Base-by-base conservation (phyloP, 2,113 vertebrate genomes). In the Gavia stellata region DNA sequence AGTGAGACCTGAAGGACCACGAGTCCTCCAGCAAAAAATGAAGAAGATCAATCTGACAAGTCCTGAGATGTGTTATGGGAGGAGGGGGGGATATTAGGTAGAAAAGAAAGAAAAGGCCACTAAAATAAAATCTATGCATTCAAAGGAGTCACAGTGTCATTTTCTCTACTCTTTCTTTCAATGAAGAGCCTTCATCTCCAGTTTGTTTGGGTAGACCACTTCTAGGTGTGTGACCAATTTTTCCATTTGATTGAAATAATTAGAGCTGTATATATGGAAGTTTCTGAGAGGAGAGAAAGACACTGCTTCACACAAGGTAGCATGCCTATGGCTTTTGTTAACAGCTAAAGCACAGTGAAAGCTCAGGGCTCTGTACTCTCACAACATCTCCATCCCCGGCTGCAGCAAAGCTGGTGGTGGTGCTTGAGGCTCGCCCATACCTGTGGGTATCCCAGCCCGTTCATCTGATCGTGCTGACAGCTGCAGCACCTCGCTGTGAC, bases 361-460 rank as follows among this genome's bases (percentile, higher is more conserved):
- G 40, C 40, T 65, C 71, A 36, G 24, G 31, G 19, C 14, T 34
- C 50, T 70, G 34, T 36, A n/a, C 15, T 1, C 0, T 16, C 55
- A 33, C 2, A 0, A 12, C 0, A 1, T 24, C 49, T 36, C 34
- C 44, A 63, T 70, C 49, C 19, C 12, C 1, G 0, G 42, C 21
- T 0, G 2, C 38, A 75, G 40, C 28, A 61, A 47, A 82, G 70
- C 55, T 58, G 26, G 5, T 1, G 4, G 1, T 24, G 67, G 13
- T 53, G 36, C 49, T 10, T 25, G 53, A 56, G 36, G 38, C 42
- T 10, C 6, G 12, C 14, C 31, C 0, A 0, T 29, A 31, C 45
- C 28, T 5, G 6, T 16, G 38, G n/a, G 31, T 4, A 52, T 28
- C 68, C 45, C 63, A 73, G 31, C 12, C 25, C 3, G 0, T 47